Percentiles rank a stretch among this genome's conserved stretches.
These are phyloP conservation scores for Smittia aterrima DNA, from an alignment of 2,888 invertebrate genomes.

Conservation along the genomic window DNA sequence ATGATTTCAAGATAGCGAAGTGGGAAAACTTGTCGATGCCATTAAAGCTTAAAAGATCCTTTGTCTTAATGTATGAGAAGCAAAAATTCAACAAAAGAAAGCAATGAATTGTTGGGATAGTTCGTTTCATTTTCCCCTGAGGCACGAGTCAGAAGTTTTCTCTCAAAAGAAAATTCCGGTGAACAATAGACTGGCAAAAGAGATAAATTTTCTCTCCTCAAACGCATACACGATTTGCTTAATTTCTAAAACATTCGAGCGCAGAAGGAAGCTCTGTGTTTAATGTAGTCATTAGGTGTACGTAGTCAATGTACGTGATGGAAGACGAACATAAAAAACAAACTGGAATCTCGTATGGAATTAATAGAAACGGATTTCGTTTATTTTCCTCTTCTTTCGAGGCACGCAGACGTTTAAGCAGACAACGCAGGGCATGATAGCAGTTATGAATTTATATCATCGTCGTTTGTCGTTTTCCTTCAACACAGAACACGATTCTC, in stretches of 20 bases:
- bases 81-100: neutral
- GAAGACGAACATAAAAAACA: conserved; percentile 1
- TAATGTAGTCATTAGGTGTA: conserved; percentile 20
- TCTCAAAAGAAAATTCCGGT: neutral
- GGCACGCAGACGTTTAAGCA: neutral
- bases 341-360: neutral
- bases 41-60: neutral
- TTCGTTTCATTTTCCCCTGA: neutral
- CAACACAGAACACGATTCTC: too few relatives aligned
- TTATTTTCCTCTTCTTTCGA: neutral
- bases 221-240: neutral
- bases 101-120: conserved; percentile 8
- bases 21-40: neutral
- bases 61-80: neutral
- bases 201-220: conserved; percentile 19
- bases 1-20: neutral
- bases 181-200: neutral
- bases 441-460: neutral
- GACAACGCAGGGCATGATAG: neutral
- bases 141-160: neutral
- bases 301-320: conserved; percentile 5
- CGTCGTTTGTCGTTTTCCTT: too few relatives aligned
- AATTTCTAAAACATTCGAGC: neutral
- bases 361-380: conserved; percentile 7
- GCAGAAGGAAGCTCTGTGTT: neutral